Evolutionary conservation across 2,797 vertebrate genomes (phyloP), one percentile per base, ranked within the genome.

Genomic region (Tokudaia tokunoshimensis): DNA sequence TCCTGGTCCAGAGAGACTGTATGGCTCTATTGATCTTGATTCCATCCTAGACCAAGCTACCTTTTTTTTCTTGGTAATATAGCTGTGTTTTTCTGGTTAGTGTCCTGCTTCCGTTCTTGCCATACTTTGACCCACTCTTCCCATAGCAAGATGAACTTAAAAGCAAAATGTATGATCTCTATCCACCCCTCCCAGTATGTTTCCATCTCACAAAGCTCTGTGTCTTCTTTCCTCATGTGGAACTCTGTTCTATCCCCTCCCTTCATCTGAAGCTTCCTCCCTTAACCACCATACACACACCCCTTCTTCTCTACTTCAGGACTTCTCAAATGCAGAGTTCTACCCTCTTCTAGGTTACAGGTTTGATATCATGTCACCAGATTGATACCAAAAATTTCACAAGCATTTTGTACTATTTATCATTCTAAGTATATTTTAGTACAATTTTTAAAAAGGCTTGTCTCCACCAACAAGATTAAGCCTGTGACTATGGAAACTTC

Each of bases 181-280:
- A 6, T 13, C 20, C n/a, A 63, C 47, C 65, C 17, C 20, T n/a
- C 92, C 15, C 1, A 29, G 1, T 3, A 9, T 13, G 31, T 31
- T 37, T 91, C 17, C 59, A 44, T 81, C 20, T 76, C 34, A 76
- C 29, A 52, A 65, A 76, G 7, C 15, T 52, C 55, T 17, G 1
- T 31, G 4, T 24, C 4, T 29, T 88, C 47, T 78, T n/a, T 52
- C 12, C 0, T 75, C 7, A 0, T 12, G 67, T 61, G 9, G 0
- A 0, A 19, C 29, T 47, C 1, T 17, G 19, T 31, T 0, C 3
- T 6, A 5, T 12, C 74, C 47, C 31, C 20, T 67, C 0, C 1
- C 14, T 26, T 92, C 34, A 20, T 67, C 67, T 74, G 55, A 19
- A n/a, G 59, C n/a, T 3, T 75, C 65, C 61, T 29, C 6, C 26